A percentile compares a stretch with the other conserved stretches of the same genome.
Evolutionary conservation across 2,797 vertebrate genomes (phyloP).

Genomic region (Arrhamphus sclerolepis): DNA sequence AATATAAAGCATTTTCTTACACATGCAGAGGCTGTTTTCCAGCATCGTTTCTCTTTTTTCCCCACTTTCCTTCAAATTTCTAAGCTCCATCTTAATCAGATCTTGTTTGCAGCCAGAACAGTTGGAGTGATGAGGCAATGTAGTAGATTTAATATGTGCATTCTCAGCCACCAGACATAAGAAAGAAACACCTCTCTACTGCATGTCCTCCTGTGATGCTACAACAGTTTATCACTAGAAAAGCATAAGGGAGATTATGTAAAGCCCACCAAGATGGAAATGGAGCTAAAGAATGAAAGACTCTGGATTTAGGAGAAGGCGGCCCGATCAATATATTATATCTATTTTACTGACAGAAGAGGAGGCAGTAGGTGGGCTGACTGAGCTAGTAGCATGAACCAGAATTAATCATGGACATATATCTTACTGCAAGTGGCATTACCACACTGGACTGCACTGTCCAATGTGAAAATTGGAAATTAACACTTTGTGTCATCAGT

Average conservation of each 20-base stretch:
- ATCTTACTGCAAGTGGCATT: no score
- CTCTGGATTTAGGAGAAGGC: background rate
- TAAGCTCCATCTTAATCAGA: background rate
- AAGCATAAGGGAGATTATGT: no score
- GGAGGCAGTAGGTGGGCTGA: constrained; percentile 41
- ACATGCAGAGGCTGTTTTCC: background rate
- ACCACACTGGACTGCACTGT: constrained; percentile 4
- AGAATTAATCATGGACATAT: constrained; percentile 55
- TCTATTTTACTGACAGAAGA: constrained; percentile 27
- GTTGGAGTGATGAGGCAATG: background rate
- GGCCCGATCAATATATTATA: constrained; percentile 28
- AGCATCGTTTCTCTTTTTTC: background rate
- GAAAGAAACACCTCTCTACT: no score
- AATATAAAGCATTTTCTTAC: background rate
- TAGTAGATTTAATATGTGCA: no score
- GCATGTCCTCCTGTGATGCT: no score
- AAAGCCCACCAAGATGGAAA: background rate
- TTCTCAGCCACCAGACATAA: no score
- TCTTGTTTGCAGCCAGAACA: background rate
- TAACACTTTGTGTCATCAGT: constrained; percentile 14
- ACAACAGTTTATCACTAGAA: no score
- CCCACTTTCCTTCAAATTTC: background rate
- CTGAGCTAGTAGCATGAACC: constrained; percentile 33
- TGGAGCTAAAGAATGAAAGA: background rate
- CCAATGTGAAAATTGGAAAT: constrained; percentile 42